A percentile compares a stretch with the other conserved stretches of the same genome.
phyloP scores from a whole-genome alignment of 37 sponge, comb jelly and placozoan genomes.

The Dysidea cf. avara region DNA sequence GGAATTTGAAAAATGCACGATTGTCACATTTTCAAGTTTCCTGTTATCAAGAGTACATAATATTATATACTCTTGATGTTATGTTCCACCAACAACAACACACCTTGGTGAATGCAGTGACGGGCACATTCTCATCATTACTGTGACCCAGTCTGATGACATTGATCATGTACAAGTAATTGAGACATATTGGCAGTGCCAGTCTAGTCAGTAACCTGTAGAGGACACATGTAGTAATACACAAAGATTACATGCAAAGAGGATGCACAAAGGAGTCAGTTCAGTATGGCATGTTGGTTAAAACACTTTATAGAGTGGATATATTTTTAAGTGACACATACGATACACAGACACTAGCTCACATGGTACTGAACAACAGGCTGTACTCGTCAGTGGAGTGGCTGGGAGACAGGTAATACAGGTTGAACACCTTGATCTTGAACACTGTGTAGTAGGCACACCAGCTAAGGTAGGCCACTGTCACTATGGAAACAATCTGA shows the following conservation, averaged over 20 bases:
- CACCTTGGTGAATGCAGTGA: conserved; percentile 77
- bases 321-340: too few relatives aligned
- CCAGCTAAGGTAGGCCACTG: conserved; percentile 87
- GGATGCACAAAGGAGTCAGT: too few relatives aligned
- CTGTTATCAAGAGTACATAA: too few relatives aligned
- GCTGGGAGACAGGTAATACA: conserved; percentile 88
- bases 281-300: too few relatives aligned
- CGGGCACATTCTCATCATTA: conserved; percentile 15
- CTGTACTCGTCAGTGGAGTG: conserved; percentile 93
- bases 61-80: too few relatives aligned
- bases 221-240: neutral
- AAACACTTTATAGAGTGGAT: too few relatives aligned
- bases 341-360: too few relatives aligned
- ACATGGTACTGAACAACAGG: conserved; percentile 93
- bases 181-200: conserved; percentile 93
- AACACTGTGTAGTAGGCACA: conserved; percentile 97
- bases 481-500: conserved; percentile 68
- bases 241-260: too few relatives aligned
- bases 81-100: too few relatives aligned
- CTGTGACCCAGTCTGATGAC: conserved; percentile 47
- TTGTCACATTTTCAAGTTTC: too few relatives aligned
- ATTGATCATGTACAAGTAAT: conserved; percentile 89
- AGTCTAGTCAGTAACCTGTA: conserved; percentile 84
- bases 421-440: conserved; percentile 90
- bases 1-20: too few relatives aligned